A percentile compares a stretch with the other conserved stretches of the same genome.
Conservation (phyloP, 2,888 invertebrate genomes). For the Falcaria lacertinaria region DNA sequence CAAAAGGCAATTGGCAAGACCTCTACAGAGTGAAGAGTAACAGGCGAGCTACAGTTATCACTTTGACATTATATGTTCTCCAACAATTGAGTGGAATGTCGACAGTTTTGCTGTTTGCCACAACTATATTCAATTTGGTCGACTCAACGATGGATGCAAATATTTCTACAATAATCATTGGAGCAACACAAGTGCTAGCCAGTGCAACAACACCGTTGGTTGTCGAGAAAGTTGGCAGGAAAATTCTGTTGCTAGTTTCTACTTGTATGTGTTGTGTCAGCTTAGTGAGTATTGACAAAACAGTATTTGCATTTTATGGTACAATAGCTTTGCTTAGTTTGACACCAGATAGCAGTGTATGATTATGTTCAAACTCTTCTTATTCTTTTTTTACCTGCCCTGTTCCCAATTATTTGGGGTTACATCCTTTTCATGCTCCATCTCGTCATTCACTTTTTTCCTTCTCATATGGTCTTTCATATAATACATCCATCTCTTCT, state of each 20-base stretch:
- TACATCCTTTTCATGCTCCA: no score
- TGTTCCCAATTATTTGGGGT: no score
- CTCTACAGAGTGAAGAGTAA: conserved; percentile 26
- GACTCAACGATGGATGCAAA: conserved; percentile 35
- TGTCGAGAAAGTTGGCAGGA: conserved; percentile 39
- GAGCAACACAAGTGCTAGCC: conserved; percentile 26
- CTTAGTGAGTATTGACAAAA: conserved; percentile 19
- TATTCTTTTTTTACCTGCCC: no score
- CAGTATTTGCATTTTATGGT: no score
- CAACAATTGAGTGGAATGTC: conserved; percentile 39
- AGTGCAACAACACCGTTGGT: conserved; percentile 32
- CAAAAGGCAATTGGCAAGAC: not conserved
- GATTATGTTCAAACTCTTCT: no score
- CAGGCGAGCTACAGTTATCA: conserved; percentile 32
- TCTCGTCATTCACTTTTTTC: no score
- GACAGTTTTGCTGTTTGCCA: conserved; percentile 35
- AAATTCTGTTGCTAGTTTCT: conserved; percentile 30
- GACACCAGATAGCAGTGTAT: no score
- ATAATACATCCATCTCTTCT: no score
- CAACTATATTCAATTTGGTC: conserved; percentile 36
- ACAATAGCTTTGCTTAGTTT: no score
- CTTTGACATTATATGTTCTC: conserved; percentile 28
- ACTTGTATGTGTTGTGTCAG: conserved; percentile 26
- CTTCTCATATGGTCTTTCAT: no score
- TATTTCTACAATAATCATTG: conserved; percentile 35